Evolutionary conservation across 30 jellyfish, hydroid and myxozoan species (phyloP).

Genomic region (Morbakka virulenta): DNA sequence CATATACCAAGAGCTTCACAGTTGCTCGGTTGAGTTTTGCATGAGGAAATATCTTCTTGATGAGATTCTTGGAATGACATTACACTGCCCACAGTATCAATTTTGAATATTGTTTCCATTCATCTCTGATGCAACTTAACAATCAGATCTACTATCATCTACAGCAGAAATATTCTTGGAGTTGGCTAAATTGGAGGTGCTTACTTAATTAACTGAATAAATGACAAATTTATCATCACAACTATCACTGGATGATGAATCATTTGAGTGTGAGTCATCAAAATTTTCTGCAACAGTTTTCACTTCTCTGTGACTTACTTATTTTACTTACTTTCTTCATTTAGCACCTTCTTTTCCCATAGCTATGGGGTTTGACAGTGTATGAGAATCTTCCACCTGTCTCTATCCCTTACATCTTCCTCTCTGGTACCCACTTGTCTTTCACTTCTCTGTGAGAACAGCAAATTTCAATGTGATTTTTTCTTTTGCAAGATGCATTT

Average conservation of each 20-base stretch:
- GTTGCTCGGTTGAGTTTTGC: constrained; percentile 47
- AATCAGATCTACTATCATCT: constrained; percentile 10
- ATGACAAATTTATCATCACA: constrained; percentile 6
- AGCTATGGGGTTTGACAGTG: too few species aligned
- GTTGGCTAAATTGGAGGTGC: constrained; percentile 27
- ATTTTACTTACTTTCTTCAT: too few species aligned
- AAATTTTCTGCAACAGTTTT: constrained; percentile 16
- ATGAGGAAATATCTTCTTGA: constrained; percentile 25
- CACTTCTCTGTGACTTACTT: too few species aligned
- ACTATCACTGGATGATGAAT: constrained; percentile 17
- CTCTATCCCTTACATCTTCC: too few species aligned
- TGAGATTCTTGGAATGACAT: constrained; percentile 17
- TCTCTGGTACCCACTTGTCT: too few species aligned
- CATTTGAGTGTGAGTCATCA: background rate
- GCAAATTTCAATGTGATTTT: constrained; percentile 12
- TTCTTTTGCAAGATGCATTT: constrained; percentile 15
- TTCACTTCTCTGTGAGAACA: constrained; percentile 22
- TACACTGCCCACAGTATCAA: constrained; percentile 41
- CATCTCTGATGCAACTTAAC: constrained; percentile 5
- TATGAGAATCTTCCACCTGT: too few species aligned
- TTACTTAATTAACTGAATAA: constrained; percentile 8
- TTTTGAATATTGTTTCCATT: constrained; percentile 34
- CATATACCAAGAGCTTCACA: constrained; percentile 38
- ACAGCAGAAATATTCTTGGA: constrained; percentile 26
- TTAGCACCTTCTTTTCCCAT: too few species aligned